Conservation (phyloP, 2,888 invertebrate species). For the Andrena trimmerana region DNA sequence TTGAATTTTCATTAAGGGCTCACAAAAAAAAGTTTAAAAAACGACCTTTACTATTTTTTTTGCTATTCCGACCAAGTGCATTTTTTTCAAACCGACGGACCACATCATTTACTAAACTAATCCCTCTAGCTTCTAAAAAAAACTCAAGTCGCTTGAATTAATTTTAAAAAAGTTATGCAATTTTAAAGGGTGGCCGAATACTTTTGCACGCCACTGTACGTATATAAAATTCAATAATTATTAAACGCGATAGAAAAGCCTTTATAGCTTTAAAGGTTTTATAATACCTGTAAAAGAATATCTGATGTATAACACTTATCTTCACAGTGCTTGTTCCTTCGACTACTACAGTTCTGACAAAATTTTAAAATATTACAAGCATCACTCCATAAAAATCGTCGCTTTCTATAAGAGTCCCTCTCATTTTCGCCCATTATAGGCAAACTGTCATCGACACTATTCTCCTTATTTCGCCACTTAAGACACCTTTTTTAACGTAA, state of each 20-base stretch:
- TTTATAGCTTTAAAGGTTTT: neutral
- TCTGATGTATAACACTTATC: slow-evolving; percentile 11
- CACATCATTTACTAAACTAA: no score
- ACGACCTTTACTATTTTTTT: no score
- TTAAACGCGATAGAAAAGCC: neutral
- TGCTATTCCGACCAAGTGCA: no score
- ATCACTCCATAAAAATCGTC: slow-evolving; percentile 11
- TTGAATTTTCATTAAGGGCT: no score
- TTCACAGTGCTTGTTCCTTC: neutral
- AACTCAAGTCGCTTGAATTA: no score
- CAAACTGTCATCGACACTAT: neutral
- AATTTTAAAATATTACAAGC: slow-evolving; percentile 22
- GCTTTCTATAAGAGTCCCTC: slow-evolving; percentile 1
- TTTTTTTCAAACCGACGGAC: no score
- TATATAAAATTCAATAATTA: slow-evolving; percentile 5
- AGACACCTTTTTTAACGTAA: slow-evolving; percentile 49
- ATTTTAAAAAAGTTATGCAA: no score
- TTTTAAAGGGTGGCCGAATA: no score
- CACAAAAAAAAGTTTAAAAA: no score
- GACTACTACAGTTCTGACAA: neutral
- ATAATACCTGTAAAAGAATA: slow-evolving; percentile 2
- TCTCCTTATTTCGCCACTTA: slow-evolving; percentile 11
- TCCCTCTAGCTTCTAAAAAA: no score
- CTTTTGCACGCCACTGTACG: no score
- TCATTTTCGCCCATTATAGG: slow-evolving; percentile 10